Percentiles rank a stretch among this genome's conserved stretches.
Conservation (phyloP, 1,140 invertebrate species). For the Drosophila ogumai region DNA sequence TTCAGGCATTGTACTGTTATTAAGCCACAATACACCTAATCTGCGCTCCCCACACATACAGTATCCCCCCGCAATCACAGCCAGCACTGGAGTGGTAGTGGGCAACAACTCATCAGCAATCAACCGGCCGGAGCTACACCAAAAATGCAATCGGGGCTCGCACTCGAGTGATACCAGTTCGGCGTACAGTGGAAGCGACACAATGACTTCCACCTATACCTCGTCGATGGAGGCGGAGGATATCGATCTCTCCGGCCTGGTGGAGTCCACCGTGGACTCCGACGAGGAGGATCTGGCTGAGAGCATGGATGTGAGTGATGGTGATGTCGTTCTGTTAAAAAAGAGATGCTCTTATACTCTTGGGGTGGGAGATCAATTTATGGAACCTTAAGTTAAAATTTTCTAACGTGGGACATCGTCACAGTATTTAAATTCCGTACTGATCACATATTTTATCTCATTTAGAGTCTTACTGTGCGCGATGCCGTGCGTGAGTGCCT, state of each 20-base stretch:
- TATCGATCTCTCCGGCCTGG: constrained; percentile 95
- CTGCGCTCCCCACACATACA: constrained; percentile 5
- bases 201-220: constrained; percentile 96
- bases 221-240: constrained; percentile 94
- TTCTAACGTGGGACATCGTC: neutral
- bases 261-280: constrained; percentile 97
- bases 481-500: constrained; percentile 98
- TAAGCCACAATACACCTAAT: constrained; percentile 7
- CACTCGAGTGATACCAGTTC: constrained; percentile 97
- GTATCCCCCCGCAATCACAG: constrained; percentile 76
- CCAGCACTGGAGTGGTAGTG: constrained; percentile 44
- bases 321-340: constrained; percentile 45
- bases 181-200: constrained; percentile 97
- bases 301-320: constrained; percentile 92
- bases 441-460: neutral
- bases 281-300: constrained; percentile 97
- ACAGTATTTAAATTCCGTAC: neutral
- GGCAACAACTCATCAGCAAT: constrained; percentile 40
- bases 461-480: constrained; percentile 93
- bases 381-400: neutral
- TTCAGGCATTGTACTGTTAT: constrained; percentile 36
- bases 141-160: constrained; percentile 93
- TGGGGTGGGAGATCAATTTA: too few species aligned
- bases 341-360: too few species aligned
- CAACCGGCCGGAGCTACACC: constrained; percentile 88